A percentile compares a stretch with the other conserved stretches of the same genome.
Conservation (phyloP, 2,113 vertebrate species). For the Halcyon malimbica region DNA sequence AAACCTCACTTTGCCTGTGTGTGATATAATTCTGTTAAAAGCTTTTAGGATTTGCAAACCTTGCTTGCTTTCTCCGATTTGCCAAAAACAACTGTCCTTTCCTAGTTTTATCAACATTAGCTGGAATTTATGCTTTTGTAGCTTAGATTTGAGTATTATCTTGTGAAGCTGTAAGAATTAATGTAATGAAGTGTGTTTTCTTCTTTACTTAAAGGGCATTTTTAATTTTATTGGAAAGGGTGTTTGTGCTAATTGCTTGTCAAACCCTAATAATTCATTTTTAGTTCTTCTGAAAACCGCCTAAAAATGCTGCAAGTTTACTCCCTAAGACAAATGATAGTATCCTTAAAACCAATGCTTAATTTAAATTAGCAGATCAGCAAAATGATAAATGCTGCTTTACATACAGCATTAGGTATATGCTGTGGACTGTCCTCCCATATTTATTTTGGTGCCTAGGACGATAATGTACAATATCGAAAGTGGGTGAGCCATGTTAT, state of each 20-base stretch:
- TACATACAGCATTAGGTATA: neutral
- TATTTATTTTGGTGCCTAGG: neutral
- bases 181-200: neutral
- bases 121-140: neutral
- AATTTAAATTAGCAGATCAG: neutral
- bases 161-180: neutral
- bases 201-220: neutral
- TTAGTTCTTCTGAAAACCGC: neutral
- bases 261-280: constrained; percentile 3
- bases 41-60: neutral
- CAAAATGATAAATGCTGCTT: neutral
- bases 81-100: neutral
- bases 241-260: constrained; percentile 17
- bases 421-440: neutral
- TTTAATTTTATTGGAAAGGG: constrained; percentile 7
- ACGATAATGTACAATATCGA: neutral
- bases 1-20: neutral
- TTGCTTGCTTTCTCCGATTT: neutral
- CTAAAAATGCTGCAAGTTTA: neutral
- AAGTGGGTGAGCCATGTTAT: neutral
- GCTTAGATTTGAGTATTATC: neutral
- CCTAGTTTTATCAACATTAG: neutral
- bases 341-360: neutral
- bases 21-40: neutral
- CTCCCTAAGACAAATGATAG: neutral